Evolutionary conservation across 92 coral and sea anemone genomes (phyloP).

Genomic region (Paragorgia papillata): DNA sequence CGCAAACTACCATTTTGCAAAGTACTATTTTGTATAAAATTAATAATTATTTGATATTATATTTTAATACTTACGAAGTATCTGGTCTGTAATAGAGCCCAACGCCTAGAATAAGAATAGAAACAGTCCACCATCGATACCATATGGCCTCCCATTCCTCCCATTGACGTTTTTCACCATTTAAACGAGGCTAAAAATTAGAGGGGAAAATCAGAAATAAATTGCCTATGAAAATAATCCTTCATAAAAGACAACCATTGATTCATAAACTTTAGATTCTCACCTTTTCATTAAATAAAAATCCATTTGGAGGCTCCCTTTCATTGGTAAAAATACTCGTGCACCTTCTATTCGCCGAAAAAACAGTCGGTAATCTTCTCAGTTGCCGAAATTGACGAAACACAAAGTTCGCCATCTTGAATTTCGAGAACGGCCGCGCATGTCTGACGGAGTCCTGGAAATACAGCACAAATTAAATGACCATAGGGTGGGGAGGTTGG

Average conservation of each 20-base stretch:
- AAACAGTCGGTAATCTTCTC: constrained; percentile 24
- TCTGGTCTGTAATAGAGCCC: constrained; percentile 95
- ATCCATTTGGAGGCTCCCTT: constrained; percentile 98
- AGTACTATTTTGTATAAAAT: no score
- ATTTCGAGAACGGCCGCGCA: background rate
- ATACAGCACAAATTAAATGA: background rate
- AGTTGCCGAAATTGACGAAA: constrained; percentile 39
- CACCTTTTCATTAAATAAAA: constrained; percentile 96
- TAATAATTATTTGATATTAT: no score
- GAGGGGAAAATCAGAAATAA: constrained; percentile 20
- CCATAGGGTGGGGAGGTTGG: background rate
- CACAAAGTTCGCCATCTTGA: constrained; percentile 41
- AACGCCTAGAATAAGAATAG: constrained; percentile 72
- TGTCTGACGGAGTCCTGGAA: constrained; percentile 14
- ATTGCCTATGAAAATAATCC: background rate
- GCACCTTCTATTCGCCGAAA: constrained; percentile 29
- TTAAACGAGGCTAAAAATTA: constrained; percentile 73
- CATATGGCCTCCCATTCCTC: constrained; percentile 96
- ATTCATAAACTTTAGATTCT: background rate
- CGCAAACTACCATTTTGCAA: no score
- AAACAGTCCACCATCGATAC: constrained; percentile 96
- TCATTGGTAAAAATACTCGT: constrained; percentile 81
- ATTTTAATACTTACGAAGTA: constrained; percentile 64
- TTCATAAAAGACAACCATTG: background rate
- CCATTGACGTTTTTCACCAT: constrained; percentile 97